Percentiles rank a stretch among this genome's conserved stretches.
These are phyloP conservation scores for Dendrolimus houi DNA, from an alignment of 2,888 invertebrate species.

Conservation along the genomic window DNA sequence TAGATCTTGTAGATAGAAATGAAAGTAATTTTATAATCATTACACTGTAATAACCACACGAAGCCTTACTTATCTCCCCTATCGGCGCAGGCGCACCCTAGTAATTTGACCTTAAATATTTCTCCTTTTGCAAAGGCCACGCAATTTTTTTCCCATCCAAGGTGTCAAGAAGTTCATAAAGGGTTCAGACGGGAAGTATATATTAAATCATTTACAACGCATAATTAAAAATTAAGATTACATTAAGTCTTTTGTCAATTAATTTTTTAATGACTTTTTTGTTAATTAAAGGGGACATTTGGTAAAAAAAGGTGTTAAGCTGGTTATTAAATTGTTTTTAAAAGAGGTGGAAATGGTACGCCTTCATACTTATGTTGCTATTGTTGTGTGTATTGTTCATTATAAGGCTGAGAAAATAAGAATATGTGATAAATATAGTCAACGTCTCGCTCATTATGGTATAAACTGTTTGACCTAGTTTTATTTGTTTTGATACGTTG, in stretches of 20 bases:
- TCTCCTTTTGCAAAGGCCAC: constrained; percentile 20
- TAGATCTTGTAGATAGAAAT: no score
- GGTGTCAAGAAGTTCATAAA: constrained; percentile 56
- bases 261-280: constrained; percentile 38
- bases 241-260: constrained; percentile 31
- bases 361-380: background rate
- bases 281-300: constrained; percentile 19
- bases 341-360: constrained; percentile 8
- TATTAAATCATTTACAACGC: constrained; percentile 38
- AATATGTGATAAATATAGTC: background rate
- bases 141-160: constrained; percentile 44
- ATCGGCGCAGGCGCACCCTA: constrained; percentile 13
- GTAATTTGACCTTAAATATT: constrained; percentile 22
- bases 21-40: no score
- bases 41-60: background rate
- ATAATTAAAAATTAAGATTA: constrained; percentile 64
- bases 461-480: constrained; percentile 37
- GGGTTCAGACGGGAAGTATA: constrained; percentile 27
- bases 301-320: constrained; percentile 28
- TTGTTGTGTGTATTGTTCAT: constrained; percentile 2
- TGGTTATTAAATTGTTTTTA: constrained; percentile 51
- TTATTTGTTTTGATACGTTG: constrained; percentile 52
- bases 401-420: background rate
- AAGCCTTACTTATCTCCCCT: background rate
- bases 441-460: background rate